phyloP scores from a whole-genome alignment of 2,888 invertebrate species.

The Icerya purchasi region DNA sequence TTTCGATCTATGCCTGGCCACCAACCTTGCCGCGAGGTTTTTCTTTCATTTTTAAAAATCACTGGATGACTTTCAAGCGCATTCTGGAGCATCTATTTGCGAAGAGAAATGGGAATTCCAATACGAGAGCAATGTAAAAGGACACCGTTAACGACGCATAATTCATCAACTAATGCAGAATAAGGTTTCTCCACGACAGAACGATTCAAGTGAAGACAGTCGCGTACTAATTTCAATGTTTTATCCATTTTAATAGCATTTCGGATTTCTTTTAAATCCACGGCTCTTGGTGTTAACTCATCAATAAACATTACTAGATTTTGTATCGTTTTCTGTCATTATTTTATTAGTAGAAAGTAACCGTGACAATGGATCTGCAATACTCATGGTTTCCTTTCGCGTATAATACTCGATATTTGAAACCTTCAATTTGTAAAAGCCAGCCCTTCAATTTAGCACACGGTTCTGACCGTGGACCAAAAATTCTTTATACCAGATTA shows the following conservation, averaged over 20 bases:
- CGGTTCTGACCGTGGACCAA: background rate
- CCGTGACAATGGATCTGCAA: constrained; percentile 3
- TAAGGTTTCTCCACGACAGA: background rate
- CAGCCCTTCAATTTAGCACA: constrained; percentile 1
- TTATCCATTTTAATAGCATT: background rate
- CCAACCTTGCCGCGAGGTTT: constrained; percentile 8
- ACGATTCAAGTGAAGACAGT: background rate
- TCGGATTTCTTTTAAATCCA: too few species aligned
- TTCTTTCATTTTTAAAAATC: constrained; percentile 5
- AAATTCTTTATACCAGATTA: background rate
- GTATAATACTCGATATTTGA: background rate
- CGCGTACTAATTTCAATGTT: background rate
- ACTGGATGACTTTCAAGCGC: constrained; percentile 13
- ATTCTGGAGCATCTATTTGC: background rate
- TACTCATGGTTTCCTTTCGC: constrained; percentile 1
- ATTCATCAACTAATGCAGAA: background rate
- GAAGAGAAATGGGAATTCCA: background rate
- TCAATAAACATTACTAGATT: constrained; percentile 1
- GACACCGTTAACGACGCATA: background rate
- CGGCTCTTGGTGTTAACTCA: background rate
- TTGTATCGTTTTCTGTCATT: background rate
- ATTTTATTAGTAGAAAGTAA: background rate
- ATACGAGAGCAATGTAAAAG: background rate
- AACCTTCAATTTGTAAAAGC: background rate
- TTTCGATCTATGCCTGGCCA: constrained; percentile 8